phyloP scores from a whole-genome alignment of 2,888 invertebrate genomes.

The Acronicta aceris region DNA sequence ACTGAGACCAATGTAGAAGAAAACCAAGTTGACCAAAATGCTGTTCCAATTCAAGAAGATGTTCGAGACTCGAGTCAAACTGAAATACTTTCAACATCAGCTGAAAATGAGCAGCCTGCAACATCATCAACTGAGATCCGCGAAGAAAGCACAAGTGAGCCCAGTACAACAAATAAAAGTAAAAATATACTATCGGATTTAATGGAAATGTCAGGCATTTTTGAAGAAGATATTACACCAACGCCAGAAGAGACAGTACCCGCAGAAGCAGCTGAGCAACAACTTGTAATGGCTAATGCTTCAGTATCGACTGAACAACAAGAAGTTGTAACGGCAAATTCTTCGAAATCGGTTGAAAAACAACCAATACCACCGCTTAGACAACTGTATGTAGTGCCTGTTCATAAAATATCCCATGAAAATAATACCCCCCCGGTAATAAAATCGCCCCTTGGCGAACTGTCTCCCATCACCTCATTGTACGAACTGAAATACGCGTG shows the following conservation, averaged over 20 bases:
- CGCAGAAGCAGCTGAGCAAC: background rate
- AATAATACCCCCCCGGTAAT: constrained; percentile 3
- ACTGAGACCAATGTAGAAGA: background rate
- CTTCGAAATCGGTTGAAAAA: background rate
- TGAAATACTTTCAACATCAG: constrained; percentile 2
- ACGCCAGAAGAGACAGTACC: constrained; percentile 10
- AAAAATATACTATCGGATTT: constrained; percentile 82
- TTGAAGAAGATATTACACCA: constrained; percentile 69
- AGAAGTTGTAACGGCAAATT: background rate
- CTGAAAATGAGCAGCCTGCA: constrained; percentile 5
- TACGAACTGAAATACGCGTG: constrained; percentile 74
- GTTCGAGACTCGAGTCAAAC: constrained; percentile 1
- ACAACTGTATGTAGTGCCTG: too few relatives aligned
- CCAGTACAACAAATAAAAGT: constrained; percentile 42
- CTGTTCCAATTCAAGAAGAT: background rate
- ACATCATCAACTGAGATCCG: constrained; percentile 8
- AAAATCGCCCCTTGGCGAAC: constrained; percentile 25
- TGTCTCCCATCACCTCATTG: constrained; percentile 67
- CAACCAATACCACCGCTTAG: too few relatives aligned
- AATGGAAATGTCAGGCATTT: constrained; percentile 86
- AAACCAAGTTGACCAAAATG: background rate
- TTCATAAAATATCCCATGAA: too few relatives aligned
- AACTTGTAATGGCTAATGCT: background rate
- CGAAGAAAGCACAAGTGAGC: constrained; percentile 7
- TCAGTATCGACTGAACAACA: background rate